Percentiles rank a stretch among this genome's conserved stretches.
Conservation (phyloP, 2,888 invertebrate genomes). For the Trichogramma dendrolimi region DNA sequence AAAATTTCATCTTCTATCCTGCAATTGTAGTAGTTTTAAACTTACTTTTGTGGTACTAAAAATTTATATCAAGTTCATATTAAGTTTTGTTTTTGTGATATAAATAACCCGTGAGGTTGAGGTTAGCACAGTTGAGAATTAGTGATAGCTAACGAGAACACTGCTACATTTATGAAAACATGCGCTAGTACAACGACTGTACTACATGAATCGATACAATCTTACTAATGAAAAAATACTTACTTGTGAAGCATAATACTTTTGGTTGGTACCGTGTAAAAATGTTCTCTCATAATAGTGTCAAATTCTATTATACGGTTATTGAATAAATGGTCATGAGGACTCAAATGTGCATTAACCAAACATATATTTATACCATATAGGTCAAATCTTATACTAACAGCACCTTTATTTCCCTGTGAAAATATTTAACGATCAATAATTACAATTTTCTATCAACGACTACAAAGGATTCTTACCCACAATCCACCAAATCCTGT, state of each 20-base stretch:
- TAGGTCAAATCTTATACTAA: slow-evolving; percentile 79
- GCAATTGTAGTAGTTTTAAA: too few relatives aligned
- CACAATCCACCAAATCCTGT: slow-evolving; percentile 90
- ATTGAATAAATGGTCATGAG: slow-evolving; percentile 80
- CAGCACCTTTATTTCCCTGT: slow-evolving; percentile 94
- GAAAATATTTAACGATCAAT: slow-evolving; percentile 35
- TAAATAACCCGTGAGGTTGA: too few relatives aligned
- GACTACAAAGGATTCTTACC: slow-evolving; percentile 60
- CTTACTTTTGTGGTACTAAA: too few relatives aligned
- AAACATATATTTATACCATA: slow-evolving; percentile 86
- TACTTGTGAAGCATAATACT: slow-evolving; percentile 56
- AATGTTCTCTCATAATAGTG: slow-evolving; percentile 77
- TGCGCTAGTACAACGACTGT: too few relatives aligned
- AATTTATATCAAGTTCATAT: too few relatives aligned
- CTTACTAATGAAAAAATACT: slow-evolving; percentile 88
- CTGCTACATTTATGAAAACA: too few relatives aligned
- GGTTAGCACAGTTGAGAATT: too few relatives aligned
- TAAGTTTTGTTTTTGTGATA: too few relatives aligned
- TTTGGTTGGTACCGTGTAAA: slow-evolving; percentile 67
- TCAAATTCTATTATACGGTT: slow-evolving; percentile 86
- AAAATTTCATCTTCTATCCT: too few relatives aligned
- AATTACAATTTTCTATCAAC: background rate
- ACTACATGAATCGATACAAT: slow-evolving; percentile 7
- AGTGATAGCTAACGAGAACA: too few relatives aligned
- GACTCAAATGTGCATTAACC: slow-evolving; percentile 85